Evolutionary conservation across 2,888 invertebrate genomes (phyloP), one percentile per base, ranked within the genome.

Genomic region (Pachliopta kotzebuea): DNA sequence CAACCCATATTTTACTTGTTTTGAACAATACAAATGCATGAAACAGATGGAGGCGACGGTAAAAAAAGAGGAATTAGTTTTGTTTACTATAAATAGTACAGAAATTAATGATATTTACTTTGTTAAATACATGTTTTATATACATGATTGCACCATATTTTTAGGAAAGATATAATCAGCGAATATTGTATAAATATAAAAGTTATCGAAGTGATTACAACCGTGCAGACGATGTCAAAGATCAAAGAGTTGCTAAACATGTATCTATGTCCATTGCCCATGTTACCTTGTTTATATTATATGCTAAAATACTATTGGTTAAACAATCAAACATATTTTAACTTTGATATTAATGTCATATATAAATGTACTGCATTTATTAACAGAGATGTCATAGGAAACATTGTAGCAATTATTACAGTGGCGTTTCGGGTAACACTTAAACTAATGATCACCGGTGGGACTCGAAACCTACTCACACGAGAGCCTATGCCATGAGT

Each of bases 231-330:
- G 18, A 31, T 18, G 21, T 20, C 31, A 24, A 26, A 60, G n/a
- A 54, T 54, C 42, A 60, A 60, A 54, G 60, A 23, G 60, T 29
- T 54, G 23, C n/a, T n/a, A 26, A 54, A 54, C 18, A 54, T 54
- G 4, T 54, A 18, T 17, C 18, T 4, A 37, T 14, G 37, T 37
- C 37, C 6, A n/a, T 6, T n/a, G n/a, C 45, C n/a, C 18, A 45
- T 45, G 8, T n/a, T 6, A n/a, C n/a, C n/a, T 45, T 45, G 45
- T 45, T n/a, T n/a, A 6, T 45, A 3, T 37, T n/a, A 14, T 37
- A 37, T 60, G 42, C 20, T 60, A 54, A 60, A 54, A 54, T 14
- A 54, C n/a, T 7, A 24, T 53, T 24, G 14, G 8, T 18, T 23
- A 24, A 4, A n/a, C 18, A 18, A 45, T 45, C 45, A 45, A 18